Conservation (phyloP, 2,797 vertebrate species). For the Xyrichtys novacula region DNA sequence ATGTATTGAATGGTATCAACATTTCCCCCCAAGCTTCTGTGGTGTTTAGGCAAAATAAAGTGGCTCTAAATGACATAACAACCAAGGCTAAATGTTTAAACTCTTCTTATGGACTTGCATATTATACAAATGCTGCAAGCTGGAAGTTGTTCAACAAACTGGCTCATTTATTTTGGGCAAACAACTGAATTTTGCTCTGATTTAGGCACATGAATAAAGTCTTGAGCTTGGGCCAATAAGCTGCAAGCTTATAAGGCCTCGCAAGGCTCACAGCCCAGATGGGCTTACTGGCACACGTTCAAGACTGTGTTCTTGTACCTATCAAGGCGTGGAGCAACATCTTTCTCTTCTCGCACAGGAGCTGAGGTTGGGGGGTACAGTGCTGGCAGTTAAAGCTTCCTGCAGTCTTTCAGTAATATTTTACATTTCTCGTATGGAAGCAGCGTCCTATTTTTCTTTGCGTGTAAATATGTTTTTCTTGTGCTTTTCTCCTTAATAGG, state of each 20-base stretch:
- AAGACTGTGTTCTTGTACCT: slow-evolving; percentile 17
- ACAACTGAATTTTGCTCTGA: slow-evolving; percentile 12
- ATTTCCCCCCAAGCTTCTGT: not conserved
- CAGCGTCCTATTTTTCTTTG: not conserved
- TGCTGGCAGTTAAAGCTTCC: not conserved
- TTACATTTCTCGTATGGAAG: not conserved
- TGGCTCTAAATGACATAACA: not conserved
- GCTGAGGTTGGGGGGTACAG: not conserved
- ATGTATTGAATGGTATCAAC: not conserved
- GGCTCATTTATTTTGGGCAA: slow-evolving; percentile 9
- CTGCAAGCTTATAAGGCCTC: slow-evolving; percentile 16
- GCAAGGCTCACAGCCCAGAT: slow-evolving; percentile 27
- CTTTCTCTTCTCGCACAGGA: not conserved
- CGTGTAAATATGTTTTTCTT: not conserved
- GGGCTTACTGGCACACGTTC: slow-evolving; percentile 21
- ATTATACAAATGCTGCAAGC: not conserved
- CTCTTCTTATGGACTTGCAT: not conserved
- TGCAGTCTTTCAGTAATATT: not conserved
- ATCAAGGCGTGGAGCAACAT: slow-evolving; percentile 11
- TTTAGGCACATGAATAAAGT: slow-evolving; percentile 24
- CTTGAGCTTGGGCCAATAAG: slow-evolving; percentile 14
- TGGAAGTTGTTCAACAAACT: not conserved
- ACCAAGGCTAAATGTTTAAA: not conserved
- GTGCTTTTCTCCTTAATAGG: slow-evolving; percentile 71
- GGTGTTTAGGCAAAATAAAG: not conserved